These are phyloP conservation scores for Microcebus griseorufus DNA, from an alignment of 2,113 vertebrate genomes.

Conservation along the genomic window DNA sequence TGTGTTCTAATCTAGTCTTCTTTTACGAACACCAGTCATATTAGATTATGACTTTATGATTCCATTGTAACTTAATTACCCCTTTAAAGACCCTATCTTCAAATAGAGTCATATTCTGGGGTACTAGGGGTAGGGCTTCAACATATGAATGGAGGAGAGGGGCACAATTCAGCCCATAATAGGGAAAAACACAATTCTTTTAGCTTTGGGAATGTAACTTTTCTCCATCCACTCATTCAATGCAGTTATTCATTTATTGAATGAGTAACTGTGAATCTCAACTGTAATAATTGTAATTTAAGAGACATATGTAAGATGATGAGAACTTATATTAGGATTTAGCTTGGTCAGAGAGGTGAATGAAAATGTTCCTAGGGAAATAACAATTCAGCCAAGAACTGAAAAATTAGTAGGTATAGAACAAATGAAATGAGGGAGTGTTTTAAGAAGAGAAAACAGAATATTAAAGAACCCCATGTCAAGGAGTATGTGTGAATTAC, in stretches of 20 bases:
- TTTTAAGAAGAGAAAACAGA: constrained; percentile 19
- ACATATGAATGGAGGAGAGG: neutral
- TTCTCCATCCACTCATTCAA: constrained; percentile 14
- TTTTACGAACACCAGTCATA: neutral
- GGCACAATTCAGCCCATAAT: neutral
- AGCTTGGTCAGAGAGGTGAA: neutral
- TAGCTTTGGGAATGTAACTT: neutral
- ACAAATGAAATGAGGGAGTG: neutral
- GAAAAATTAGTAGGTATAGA: constrained; percentile 3
- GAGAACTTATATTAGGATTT: neutral
- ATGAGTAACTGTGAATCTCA: neutral
- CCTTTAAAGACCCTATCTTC: neutral
- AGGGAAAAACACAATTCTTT: neutral
- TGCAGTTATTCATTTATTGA: neutral
- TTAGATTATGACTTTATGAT: neutral
- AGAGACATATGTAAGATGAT: neutral
- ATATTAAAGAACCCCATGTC: neutral
- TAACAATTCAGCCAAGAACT: neutral
- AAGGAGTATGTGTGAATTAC: neutral
- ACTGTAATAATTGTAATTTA: neutral
- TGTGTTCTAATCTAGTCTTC: neutral
- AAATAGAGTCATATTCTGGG: constrained; percentile 15
- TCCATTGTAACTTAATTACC: neutral
- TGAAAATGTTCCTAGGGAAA: neutral
- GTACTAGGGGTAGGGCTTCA: neutral